These are phyloP conservation scores for Drosophila pegasa DNA, from an alignment of 2,888 invertebrate species.

Conservation along the genomic window DNA sequence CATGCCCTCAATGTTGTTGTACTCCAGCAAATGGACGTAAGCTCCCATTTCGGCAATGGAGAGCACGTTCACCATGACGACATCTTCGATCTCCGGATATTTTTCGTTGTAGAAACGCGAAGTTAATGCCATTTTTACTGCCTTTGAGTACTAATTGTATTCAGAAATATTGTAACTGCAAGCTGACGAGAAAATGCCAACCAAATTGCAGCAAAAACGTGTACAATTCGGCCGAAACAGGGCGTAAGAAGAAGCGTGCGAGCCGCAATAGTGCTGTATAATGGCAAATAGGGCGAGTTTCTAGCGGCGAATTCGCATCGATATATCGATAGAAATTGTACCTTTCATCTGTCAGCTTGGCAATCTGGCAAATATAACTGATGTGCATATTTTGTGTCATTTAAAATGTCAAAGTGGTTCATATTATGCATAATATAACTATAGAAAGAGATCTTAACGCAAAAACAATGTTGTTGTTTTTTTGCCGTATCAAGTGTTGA, in stretches of 20 bases:
- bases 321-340: conserved; percentile 26
- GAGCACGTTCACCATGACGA: conserved; percentile 99
- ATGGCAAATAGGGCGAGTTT: conserved; percentile 13
- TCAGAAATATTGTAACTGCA: conserved; percentile 16
- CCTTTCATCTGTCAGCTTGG: background rate
- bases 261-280: conserved; percentile 43
- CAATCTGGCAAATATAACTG: background rate
- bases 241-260: conserved; percentile 60
- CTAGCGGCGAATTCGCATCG: conserved; percentile 34
- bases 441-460: too few relatives aligned
- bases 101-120: conserved; percentile 99
- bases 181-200: conserved; percentile 39
- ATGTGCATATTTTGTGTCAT: background rate
- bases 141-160: conserved; percentile 11
- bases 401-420: background rate
- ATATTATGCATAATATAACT: background rate
- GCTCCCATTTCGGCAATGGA: conserved; percentile 99
- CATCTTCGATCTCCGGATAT: conserved; percentile 99
- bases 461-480: background rate
- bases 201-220: conserved; percentile 72
- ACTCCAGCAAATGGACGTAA: conserved; percentile 98
- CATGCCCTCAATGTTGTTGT: conserved; percentile 99
- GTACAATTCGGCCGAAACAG: conserved; percentile 69
- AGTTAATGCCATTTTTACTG: conserved; percentile 90
- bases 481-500: conserved; percentile 26